Conservation (phyloP, 2,888 invertebrate species). For the Anthrax anthrax region DNA sequence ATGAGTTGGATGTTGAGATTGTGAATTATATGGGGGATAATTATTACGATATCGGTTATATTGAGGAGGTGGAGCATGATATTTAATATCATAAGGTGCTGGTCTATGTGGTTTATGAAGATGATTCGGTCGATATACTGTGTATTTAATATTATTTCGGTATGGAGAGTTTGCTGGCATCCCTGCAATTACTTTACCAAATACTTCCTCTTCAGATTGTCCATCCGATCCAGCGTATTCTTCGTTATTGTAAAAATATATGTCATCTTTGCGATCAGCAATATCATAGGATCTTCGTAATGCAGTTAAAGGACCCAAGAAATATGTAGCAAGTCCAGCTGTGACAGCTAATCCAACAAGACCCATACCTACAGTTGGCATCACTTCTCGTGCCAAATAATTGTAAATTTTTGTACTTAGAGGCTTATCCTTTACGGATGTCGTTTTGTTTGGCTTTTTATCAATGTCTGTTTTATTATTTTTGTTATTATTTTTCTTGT, state of each 20-base stretch:
- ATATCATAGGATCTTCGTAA: slow-evolving; percentile 49
- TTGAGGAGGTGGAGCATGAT: slow-evolving; percentile 18
- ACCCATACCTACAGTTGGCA: slow-evolving; percentile 68
- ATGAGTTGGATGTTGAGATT: slow-evolving; percentile 4
- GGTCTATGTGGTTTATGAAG: slow-evolving; percentile 19
- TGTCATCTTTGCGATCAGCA: slow-evolving; percentile 46
- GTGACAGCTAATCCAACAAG: slow-evolving; percentile 58
- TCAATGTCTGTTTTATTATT: slow-evolving; percentile 8
- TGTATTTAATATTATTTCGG: slow-evolving; percentile 23
- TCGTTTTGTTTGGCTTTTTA: slow-evolving; percentile 13
- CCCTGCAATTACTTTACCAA: slow-evolving; percentile 59
- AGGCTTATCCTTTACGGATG: slow-evolving; percentile 36
- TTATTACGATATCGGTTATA: slow-evolving; percentile 6
- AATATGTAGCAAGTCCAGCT: slow-evolving; percentile 58
- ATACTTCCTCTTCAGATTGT: slow-evolving; percentile 61
- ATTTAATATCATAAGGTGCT: slow-evolving; percentile 30
- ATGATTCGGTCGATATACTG: slow-evolving; percentile 21
- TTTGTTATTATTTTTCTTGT: slow-evolving; percentile 9
- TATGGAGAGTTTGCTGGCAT: slow-evolving; percentile 43
- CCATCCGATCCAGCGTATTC: slow-evolving; percentile 50
- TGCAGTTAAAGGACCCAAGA: slow-evolving; percentile 54
- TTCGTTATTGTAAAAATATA: slow-evolving; percentile 52
- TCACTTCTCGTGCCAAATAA: slow-evolving; percentile 62
- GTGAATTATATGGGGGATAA: slow-evolving; percentile 2
- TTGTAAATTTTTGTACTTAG: slow-evolving; percentile 62